Evolutionary conservation across 2,797 vertebrate genomes (phyloP), one percentile per base, ranked within the genome.

Genomic region (Aeoliscus strigatus): DNA sequence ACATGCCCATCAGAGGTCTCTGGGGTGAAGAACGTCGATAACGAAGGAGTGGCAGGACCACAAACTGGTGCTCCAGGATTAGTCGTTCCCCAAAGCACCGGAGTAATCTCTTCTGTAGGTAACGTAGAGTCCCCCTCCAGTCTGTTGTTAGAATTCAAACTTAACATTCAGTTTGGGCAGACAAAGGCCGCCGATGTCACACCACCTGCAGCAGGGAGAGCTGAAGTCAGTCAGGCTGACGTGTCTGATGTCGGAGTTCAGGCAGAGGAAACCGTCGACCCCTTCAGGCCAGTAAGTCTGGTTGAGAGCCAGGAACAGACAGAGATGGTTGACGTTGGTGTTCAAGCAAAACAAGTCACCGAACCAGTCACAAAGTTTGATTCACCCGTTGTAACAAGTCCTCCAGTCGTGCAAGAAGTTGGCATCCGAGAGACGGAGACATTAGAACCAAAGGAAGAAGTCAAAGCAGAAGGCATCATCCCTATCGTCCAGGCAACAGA

Each of bases 131-230:
- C 64, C 2, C 75, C 76, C 0, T 71, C 75, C 9, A 76, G 71
- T 35, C 51, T 80, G 21, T 80, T 75, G n/a, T 37, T 73, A 21
- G 76, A 78, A 37, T 66, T 75, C 29, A 79, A 81, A 62, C 51
- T 73, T 1, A 78, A 79, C 27, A 73, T 77, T 34, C 70, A 77
- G 17, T 77, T 76, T 55, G 75, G 58, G 1, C 72, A 75, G 25
- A 12, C 29, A 25, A 68, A 48, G 16, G 9, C 16, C 32, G 18
- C 15, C 14, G 24, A 12, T 27, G 35, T 56, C 3, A n/a, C 37
- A 10, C 23, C 38, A 2, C 1, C 15, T 2, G 3, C 29, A 17
- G 56, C 21, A 9, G 28, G 27, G 9, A 37, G 14, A 40, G 6
- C 12, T 5, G 35, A 71, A 27, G 4, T 56, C 5, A 56, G 41